Percentiles rank a stretch among this genome's conserved stretches.
phyloP scores from a whole-genome alignment of 1,140 invertebrate genomes.

The Augochlora pura region DNA sequence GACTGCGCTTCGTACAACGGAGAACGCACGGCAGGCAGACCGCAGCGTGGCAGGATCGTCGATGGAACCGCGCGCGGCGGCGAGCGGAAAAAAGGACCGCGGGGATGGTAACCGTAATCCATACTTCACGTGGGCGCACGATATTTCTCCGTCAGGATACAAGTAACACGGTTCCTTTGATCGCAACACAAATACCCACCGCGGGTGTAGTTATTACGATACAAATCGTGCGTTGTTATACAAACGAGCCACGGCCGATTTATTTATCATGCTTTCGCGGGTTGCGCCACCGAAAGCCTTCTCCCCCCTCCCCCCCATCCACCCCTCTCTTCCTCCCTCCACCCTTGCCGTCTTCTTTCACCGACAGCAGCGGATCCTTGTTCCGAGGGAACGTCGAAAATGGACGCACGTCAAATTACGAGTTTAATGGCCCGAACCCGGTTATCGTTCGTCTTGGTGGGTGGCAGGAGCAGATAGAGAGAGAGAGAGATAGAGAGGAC shows the following conservation, averaged over 20 bases:
- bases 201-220: conserved; percentile 42
- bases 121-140: conserved; percentile 42
- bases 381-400: conserved; percentile 14
- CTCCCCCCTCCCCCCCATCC: no score
- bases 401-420: conserved; percentile 32
- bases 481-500: not conserved
- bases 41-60: no score
- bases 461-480: conserved; percentile 9
- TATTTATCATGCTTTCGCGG: conserved; percentile 41
- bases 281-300: not conserved
- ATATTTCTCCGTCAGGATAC: conserved; percentile 49
- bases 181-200: conserved; percentile 41
- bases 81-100: not conserved
- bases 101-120: conserved; percentile 21
- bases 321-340: no score
- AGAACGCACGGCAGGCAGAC: no score
- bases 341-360: not conserved
- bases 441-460: conserved; percentile 26
- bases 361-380: not conserved
- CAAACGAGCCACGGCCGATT: conserved; percentile 38
- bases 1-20: no score
- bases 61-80: no score
- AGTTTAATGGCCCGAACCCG: conserved; percentile 16
- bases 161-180: conserved; percentile 50
- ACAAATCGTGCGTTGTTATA: conserved; percentile 49